Evolutionary conservation across 2,113 vertebrate species (phyloP).

Genomic region (Acrocephalus kingi): DNA sequence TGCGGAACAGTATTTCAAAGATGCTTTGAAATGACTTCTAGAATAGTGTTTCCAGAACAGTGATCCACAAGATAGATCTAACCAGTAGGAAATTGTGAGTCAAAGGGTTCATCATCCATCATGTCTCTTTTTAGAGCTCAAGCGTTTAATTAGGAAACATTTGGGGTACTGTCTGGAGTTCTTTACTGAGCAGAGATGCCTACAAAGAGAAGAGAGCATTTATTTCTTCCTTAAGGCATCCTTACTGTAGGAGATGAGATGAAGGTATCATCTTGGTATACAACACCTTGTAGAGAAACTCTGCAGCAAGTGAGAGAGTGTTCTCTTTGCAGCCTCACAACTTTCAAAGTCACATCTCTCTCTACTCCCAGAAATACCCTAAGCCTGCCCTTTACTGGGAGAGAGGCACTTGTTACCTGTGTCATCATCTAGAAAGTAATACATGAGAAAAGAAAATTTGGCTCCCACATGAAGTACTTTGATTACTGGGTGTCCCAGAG

Average conservation of each 20-base stretch:
- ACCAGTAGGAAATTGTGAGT: background rate
- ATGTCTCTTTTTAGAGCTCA: background rate
- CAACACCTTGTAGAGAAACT: background rate
- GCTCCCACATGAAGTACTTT: background rate
- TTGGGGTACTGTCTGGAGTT: background rate
- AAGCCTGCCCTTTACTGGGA: background rate
- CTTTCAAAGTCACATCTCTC: background rate
- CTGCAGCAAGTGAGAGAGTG: background rate
- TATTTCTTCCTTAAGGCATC: background rate
- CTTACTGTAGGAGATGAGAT: background rate
- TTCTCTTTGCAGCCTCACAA: background rate
- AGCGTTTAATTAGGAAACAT: background rate
- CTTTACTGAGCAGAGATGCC: background rate
- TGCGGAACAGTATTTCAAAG: background rate
- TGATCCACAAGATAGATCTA: background rate
- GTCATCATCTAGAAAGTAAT: background rate
- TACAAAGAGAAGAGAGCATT: background rate
- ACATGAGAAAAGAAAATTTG: background rate
- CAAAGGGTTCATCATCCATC: background rate
- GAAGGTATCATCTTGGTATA: background rate
- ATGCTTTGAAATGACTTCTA: background rate
- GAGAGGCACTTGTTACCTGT: background rate
- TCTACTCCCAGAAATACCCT: background rate
- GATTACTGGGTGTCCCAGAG: background rate
- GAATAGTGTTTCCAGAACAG: background rate